Conservation (phyloP, 2,888 invertebrate species). For the Elegia similella region DNA sequence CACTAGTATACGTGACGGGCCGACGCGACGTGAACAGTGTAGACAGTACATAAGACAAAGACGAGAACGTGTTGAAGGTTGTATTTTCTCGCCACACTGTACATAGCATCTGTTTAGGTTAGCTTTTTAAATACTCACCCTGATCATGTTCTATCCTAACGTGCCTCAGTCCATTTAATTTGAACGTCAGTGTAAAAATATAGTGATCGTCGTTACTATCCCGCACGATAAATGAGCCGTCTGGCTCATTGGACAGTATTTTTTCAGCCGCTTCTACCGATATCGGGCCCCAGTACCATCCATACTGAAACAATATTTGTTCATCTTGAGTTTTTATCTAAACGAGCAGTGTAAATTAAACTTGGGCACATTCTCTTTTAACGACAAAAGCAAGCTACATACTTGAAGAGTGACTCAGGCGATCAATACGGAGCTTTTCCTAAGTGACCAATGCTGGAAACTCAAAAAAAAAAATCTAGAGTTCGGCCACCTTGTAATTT, state of each 20-base stretch:
- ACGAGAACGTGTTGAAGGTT: no score
- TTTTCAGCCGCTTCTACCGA: slow-evolving; percentile 95
- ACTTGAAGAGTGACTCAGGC: no score
- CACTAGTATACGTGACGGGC: no score
- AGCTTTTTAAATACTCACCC: slow-evolving; percentile 80
- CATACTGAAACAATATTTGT: slow-evolving; percentile 84
- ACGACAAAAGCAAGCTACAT: no score
- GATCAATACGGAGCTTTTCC: no score
- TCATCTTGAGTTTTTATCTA: neutral
- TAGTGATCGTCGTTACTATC: slow-evolving; percentile 97
- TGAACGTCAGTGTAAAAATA: slow-evolving; percentile 96
- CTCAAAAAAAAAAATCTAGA: no score
- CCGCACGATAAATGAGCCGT: slow-evolving; percentile 95
- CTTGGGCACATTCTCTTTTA: no score
- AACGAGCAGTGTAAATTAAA: no score
- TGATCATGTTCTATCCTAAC: slow-evolving; percentile 97
- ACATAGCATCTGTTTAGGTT: neutral
- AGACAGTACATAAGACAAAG: no score
- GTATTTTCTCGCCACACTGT: neutral
- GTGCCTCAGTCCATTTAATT: slow-evolving; percentile 94
- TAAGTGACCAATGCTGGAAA: no score
- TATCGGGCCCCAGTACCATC: slow-evolving; percentile 98
- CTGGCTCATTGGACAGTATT: slow-evolving; percentile 94
- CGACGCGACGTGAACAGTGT: no score
- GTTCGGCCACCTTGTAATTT: no score